phyloP scores from a whole-genome alignment of 2,113 vertebrate species.

The Archilochus colubris region DNA sequence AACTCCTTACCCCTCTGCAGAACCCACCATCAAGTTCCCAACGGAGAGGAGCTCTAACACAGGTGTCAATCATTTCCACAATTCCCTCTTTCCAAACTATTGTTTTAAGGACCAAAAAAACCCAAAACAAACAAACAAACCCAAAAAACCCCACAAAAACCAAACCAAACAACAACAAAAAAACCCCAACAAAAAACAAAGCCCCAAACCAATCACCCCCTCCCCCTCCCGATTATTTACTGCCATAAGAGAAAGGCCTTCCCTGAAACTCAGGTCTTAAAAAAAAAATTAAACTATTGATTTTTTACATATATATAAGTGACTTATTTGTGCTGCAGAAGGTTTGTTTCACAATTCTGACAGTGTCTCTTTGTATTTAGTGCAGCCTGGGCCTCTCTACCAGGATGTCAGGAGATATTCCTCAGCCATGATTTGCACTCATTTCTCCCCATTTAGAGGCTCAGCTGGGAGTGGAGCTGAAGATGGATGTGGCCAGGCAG shows the following conservation, averaged over 20 bases:
- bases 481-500: neutral
- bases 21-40: neutral
- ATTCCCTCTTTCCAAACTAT: neutral
- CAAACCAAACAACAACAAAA: neutral
- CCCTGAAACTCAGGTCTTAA: neutral
- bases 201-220: neutral
- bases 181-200: neutral
- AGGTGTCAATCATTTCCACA: neutral
- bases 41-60: neutral
- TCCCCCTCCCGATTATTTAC: neutral
- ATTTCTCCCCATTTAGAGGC: neutral
- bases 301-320: neutral
- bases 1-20: slow-evolving; percentile 22
- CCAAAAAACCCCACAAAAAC: no score
- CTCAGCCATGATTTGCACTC: neutral
- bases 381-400: neutral
- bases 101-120: neutral
- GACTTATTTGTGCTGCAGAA: neutral
- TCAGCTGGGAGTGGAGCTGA: neutral
- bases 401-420: neutral
- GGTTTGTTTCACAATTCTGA: neutral
- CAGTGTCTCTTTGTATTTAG: neutral
- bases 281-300: neutral
- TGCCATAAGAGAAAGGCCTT: neutral
- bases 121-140: no score